Percentiles rank a stretch among this genome's conserved stretches.
These are phyloP conservation scores for Clusia tigrina DNA, from an alignment of 2,888 invertebrate species.

Conservation along the genomic window DNA sequence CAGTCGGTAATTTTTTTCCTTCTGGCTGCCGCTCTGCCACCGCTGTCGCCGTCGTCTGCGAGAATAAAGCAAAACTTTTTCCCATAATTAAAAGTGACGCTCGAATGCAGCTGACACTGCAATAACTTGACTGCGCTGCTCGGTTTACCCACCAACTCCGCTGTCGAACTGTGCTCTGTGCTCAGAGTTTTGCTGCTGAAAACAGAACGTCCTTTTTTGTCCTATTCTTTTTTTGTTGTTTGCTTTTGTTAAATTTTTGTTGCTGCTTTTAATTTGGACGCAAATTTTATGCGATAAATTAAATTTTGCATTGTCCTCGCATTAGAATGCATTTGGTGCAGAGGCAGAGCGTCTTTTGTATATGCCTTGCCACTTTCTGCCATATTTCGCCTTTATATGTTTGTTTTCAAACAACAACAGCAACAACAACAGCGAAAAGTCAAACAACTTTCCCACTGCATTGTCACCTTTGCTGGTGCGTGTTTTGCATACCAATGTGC, in stretches of 20 bases:
- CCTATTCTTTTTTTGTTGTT: constrained; percentile 23
- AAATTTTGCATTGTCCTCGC: constrained; percentile 46
- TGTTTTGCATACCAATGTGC: not conserved
- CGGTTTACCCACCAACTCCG: not conserved
- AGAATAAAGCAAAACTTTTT: constrained; percentile 53
- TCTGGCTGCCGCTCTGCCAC: too few relatives aligned
- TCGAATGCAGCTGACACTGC: constrained; percentile 28
- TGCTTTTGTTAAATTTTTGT: constrained; percentile 14
- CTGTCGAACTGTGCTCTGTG: too few relatives aligned
- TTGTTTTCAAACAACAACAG: constrained; percentile 3
- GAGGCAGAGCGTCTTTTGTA: not conserved
- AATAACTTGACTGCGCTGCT: not conserved
- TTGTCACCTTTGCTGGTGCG: not conserved
- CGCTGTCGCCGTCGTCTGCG: not conserved
- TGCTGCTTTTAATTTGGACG: constrained; percentile 34
- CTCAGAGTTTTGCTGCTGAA: constrained; percentile 33
- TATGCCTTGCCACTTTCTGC: not conserved
- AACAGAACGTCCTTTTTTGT: constrained; percentile 33
- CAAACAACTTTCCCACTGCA: constrained; percentile 16
- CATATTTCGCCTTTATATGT: not conserved
- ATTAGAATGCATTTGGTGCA: constrained; percentile 30
- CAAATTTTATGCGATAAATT: constrained; percentile 48
- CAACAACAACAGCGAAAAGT: constrained; percentile 1
- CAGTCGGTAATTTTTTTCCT: too few relatives aligned
- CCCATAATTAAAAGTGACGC: constrained; percentile 50